Conservation (phyloP, 2,113 vertebrate genomes). For the Phyllopteryx taeniolatus region DNA sequence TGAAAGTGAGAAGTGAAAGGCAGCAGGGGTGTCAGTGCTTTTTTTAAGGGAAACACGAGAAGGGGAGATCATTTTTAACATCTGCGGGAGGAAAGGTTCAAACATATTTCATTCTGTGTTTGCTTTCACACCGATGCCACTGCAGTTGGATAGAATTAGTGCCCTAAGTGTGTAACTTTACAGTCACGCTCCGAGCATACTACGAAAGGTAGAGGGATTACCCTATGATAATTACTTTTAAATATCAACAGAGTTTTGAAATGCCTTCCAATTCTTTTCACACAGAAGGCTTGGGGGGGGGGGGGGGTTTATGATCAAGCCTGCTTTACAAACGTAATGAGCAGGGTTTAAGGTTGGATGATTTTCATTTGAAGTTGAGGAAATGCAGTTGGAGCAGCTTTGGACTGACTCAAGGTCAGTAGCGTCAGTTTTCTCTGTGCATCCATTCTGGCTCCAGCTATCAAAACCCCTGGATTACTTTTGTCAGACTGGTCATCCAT, state of each 20-base stretch:
- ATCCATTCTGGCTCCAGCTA: not conserved
- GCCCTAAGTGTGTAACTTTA: conserved; percentile 2
- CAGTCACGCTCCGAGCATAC: not conserved
- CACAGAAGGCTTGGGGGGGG: not conserved
- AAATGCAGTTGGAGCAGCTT: not conserved
- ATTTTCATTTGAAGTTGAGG: not conserved
- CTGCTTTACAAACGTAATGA: not conserved
- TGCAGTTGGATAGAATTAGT: conserved; percentile 37
- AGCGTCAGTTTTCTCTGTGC: not conserved
- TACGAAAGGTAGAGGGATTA: conserved; percentile 9
- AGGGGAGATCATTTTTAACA: conserved; percentile 39
- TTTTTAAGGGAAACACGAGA: conserved; percentile 37
- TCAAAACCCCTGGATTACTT: not conserved
- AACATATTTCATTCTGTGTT: conserved; percentile 25
- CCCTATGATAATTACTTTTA: not conserved
- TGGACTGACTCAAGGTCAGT: not conserved
- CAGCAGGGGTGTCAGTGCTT: conserved; percentile 22
- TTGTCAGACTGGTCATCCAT: conserved; percentile 10
- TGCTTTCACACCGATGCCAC: conserved; percentile 20
- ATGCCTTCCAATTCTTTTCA: not conserved
- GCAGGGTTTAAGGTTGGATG: not conserved
- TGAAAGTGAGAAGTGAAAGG: conserved; percentile 33
- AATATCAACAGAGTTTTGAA: not conserved
- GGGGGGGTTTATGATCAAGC: not conserved
- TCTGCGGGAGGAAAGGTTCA: conserved; percentile 25